These are phyloP conservation scores for Ephydatia muelleri DNA, from an alignment of 37 sponge, comb jelly and placozoan species.

Conservation along the genomic window DNA sequence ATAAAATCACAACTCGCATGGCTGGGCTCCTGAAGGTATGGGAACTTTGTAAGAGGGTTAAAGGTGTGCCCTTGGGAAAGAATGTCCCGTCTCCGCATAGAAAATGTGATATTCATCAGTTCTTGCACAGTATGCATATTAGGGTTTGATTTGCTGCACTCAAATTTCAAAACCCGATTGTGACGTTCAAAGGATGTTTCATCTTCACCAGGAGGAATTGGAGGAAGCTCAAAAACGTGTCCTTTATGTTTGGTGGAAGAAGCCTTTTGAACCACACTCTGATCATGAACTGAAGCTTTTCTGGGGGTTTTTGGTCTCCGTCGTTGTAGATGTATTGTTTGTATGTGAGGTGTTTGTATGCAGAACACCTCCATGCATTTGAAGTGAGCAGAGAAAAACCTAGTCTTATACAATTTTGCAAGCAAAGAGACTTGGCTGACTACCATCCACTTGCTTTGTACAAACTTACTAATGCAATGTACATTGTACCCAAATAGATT, in stretches of 20 bases:
- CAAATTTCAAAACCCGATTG: not conserved
- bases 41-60: not conserved
- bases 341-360: constrained; percentile 8
- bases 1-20: not conserved
- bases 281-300: not conserved
- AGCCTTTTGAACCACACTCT: too few species aligned
- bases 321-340: constrained; percentile 10
- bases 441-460: constrained; percentile 23
- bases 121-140: not conserved
- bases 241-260: too few species aligned
- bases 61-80: not conserved
- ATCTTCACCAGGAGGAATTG: constrained; percentile 2
- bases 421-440: constrained; percentile 5
- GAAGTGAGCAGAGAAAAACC: constrained; percentile 16
- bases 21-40: not conserved
- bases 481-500: constrained; percentile 13
- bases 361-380: constrained; percentile 5
- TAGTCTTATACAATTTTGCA: constrained; percentile 4
- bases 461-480: constrained; percentile 16
- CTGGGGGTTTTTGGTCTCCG: not conserved
- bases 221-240: not conserved
- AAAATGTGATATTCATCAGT: constrained; percentile 5
- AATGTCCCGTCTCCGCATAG: not conserved
- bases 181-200: constrained; percentile 10
- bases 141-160: not conserved